Evolutionary conservation across 1,140 invertebrate genomes (phyloP), one percentile per base, ranked within the genome.

Genomic region (Papilio helenus): DNA sequence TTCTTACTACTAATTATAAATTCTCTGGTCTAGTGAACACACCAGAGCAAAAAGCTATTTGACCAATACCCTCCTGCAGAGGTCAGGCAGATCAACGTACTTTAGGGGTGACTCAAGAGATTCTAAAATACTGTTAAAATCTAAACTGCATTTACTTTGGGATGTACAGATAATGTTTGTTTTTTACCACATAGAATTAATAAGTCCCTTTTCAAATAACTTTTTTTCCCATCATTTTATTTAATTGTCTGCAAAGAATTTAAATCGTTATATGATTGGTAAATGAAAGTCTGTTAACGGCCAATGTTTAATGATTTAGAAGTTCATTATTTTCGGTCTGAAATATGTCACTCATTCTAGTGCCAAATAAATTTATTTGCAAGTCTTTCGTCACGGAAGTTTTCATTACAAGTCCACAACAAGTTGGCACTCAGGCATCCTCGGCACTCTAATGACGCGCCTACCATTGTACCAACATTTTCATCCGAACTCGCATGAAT

Each of bases 381-480:
- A n/a, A 16, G 72, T 58, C 14, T 9, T 55, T 44, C 76, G 34
- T 12, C 34, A 77, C 55, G 51, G 18, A 68, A 76, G 26, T 71
- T 34, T 58, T 18, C 58, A 76, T 80, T 80, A 76, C 71, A 77
- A 58, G 55, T 55, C 55, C 80, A 44, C 81, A 72, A 20, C 80
- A 86, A 89, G 86, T 89, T 87, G 82, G 82, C 84, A 89, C 87
- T 88, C 85, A 87, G 83, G 83, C 85, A 80, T 76, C 81, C 86
- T 83, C 81, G 65, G 79, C 78, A 46, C 83, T 85, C 84, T 89
- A 89, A 88, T 87, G 88, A 88, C 86, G 88, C 83, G 74, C 73
- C 80, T 82, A 82, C 83, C 80, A 88, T 89, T 88, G 86, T 86
- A 83, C 85, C 82, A 89, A 88, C 85, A 84, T 87, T 88, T 86